Evolutionary conservation across 2,113 vertebrate genomes (phyloP).

Genomic region (Gymnorhina tibicen): DNA sequence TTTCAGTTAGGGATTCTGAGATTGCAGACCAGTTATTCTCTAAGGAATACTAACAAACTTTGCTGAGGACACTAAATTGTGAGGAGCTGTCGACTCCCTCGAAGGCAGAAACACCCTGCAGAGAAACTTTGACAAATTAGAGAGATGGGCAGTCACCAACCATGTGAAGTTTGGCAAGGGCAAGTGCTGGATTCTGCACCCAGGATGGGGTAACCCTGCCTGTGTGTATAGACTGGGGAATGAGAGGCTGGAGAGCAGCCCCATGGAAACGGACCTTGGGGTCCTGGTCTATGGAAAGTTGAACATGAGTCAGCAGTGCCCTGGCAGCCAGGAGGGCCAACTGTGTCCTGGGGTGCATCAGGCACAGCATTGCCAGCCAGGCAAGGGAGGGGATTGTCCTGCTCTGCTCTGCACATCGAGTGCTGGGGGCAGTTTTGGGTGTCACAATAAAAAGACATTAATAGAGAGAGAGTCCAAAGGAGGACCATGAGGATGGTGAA

Average conservation of each 20-base stretch:
- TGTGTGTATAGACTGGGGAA: not conserved
- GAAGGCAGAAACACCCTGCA: not conserved
- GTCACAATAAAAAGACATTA: too few species aligned
- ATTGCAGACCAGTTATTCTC: not conserved
- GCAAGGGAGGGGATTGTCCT: not conserved
- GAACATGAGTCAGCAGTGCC: not conserved
- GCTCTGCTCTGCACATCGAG: not conserved
- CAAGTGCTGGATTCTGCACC: not conserved
- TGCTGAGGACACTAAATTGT: not conserved
- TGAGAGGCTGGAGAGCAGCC: not conserved
- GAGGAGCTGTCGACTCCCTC: rapidly evolving
- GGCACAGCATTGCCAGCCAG: rapidly evolving
- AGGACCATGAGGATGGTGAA: not conserved
- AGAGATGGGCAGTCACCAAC: not conserved
- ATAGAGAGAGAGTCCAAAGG: not conserved
- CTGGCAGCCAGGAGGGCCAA: not conserved
- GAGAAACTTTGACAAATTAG: too few species aligned
- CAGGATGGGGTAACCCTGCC: too few species aligned
- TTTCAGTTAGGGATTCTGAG: not conserved
- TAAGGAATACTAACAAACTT: not conserved
- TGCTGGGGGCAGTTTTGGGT: not conserved
- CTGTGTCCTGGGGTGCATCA: rapidly evolving
- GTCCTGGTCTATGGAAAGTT: rapidly evolving
- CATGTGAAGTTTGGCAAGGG: not conserved
- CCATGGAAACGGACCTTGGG: not conserved